Base-by-base conservation (phyloP, 1,140 invertebrate species). In the Drosophila guanche region DNA sequence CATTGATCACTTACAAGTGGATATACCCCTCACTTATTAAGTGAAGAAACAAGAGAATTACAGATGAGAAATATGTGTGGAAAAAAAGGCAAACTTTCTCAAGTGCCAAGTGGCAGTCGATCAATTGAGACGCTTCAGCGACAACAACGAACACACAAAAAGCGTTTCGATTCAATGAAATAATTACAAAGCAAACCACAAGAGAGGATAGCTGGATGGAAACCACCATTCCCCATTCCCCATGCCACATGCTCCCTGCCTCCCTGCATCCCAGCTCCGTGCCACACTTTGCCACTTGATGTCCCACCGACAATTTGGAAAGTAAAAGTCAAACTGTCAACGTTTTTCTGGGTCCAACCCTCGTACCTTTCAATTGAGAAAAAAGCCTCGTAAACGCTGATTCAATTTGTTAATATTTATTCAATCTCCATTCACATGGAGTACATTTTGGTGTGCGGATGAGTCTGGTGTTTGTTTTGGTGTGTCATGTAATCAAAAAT, bases 291-390 rank as follows among this genome's bases (percentile, higher is more conserved):
- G 70, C 54, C 56, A 46, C 61, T 70, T 58, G 48, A 57, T 65
- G 59, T 62, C 33, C 40, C 42, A 75, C 73, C 65, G 63, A 63
- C 74, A 69, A 67, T 80, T 77, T 81, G 77, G 81, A 85, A 85
- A 85, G 81, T 85, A 86, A 86, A 75, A 85, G 77, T 86, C 72
- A 50, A 55, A 74, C 75, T 84, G 80, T 86, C 80, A 84, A 85
- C 67, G 60, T 67, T 33, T 50, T 58, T 61, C 53, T 29, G 14
- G 45, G 56, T 63, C 46, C 67, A 66, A 51, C 78, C 77, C 71
- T 65, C 58, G 66, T 56, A 48, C 27, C 41, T 54, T 57, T 55
- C 46, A 51, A 48, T 70, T 58, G 46, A 75, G 16, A 58, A 72
- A 22, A 43, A 42, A 43, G 29, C 42, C 65, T 37, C 33, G 20